Conservation (phyloP, 2,797 vertebrate species). For the Pseudochromis fuscus region DNA sequence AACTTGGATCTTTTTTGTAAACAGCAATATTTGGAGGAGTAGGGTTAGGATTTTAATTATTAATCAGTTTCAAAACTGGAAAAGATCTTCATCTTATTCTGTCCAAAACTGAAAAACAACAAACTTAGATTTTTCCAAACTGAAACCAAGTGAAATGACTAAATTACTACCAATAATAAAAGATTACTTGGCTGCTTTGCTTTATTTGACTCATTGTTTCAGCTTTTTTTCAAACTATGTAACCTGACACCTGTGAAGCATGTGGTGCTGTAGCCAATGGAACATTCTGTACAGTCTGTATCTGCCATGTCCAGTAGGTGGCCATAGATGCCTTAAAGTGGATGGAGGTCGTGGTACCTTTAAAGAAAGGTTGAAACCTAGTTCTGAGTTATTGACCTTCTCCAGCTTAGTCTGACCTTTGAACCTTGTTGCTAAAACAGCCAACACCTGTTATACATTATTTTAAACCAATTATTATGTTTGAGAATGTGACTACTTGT, state of each 20-base stretch:
- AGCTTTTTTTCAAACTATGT: not conserved
- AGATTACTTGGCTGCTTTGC: too few relatives aligned
- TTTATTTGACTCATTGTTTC: too few relatives aligned
- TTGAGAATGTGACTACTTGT: too few relatives aligned
- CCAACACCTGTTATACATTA: too few relatives aligned
- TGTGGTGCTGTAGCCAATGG: not conserved
- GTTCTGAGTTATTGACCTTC: not conserved
- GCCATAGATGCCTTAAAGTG: slow-evolving; percentile 17
- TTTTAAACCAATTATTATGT: too few relatives aligned
- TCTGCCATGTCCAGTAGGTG: slow-evolving; percentile 56
- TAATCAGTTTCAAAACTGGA: not conserved
- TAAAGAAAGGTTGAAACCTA: not conserved
- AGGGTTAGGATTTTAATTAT: too few relatives aligned
- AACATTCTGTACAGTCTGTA: not conserved
- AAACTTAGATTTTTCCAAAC: too few relatives aligned
- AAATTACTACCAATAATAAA: too few relatives aligned
- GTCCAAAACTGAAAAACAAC: too few relatives aligned
- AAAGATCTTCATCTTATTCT: not conserved
- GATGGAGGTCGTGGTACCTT: not conserved
- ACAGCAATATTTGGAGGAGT: too few relatives aligned
- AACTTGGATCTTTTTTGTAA: not conserved
- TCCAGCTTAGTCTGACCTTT: not conserved
- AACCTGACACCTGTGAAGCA: not conserved
- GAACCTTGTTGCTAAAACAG: not conserved
- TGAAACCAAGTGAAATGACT: too few relatives aligned